A percentile compares a stretch with the other conserved stretches of the same genome.
phyloP scores from a whole-genome alignment of 2,113 vertebrate genomes.

The Rutilus rutilus region DNA sequence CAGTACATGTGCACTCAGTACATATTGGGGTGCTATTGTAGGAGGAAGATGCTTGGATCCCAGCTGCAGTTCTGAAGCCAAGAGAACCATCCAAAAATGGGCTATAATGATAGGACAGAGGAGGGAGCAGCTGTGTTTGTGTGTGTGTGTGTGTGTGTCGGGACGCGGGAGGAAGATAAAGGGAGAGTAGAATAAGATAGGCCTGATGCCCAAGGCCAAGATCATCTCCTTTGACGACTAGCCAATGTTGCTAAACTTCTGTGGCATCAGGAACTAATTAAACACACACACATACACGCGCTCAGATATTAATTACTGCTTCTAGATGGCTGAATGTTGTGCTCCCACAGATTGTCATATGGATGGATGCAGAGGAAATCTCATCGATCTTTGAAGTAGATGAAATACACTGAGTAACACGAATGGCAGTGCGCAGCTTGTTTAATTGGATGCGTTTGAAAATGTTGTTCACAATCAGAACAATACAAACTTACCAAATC shows the following conservation, averaged over 20 bases:
- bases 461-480: conserved; percentile 3
- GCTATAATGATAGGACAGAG: conserved; percentile 37
- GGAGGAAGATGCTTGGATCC: conserved; percentile 19
- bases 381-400: conserved; percentile 19
- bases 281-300: neutral
- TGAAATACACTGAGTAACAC: neutral
- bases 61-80: conserved; percentile 18
- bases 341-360: neutral
- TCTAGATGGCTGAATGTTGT: conserved; percentile 14
- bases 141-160: neutral
- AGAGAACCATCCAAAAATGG: conserved; percentile 36
- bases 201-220: conserved; percentile 31
- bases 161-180: conserved; percentile 12
- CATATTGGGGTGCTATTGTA: conserved; percentile 12
- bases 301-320: conserved; percentile 18
- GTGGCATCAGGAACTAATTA: conserved; percentile 23
- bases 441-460: conserved; percentile 25
- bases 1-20: neutral
- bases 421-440: neutral
- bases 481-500: neutral
- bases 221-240: conserved; percentile 28
- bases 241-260: conserved; percentile 28
- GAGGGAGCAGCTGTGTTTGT: conserved; percentile 26
- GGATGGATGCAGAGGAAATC: conserved; percentile 10
- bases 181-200: conserved; percentile 29